Conservation (phyloP, 2,888 invertebrate genomes). For the Dicycla oo region DNA sequence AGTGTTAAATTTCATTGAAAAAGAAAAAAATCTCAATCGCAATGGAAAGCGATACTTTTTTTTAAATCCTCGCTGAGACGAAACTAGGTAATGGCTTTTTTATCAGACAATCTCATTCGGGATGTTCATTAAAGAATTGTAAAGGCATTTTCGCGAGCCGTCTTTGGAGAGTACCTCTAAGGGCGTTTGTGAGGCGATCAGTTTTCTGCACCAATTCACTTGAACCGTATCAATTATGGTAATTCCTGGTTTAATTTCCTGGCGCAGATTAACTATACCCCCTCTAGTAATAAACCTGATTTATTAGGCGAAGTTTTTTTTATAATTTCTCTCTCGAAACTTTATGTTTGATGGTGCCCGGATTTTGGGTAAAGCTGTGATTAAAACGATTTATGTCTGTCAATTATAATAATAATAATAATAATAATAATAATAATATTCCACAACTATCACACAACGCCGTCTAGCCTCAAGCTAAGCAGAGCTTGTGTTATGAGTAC, state of each 20-base stretch:
- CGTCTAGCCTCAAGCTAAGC: no score
- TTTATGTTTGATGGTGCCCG: conserved; percentile 47
- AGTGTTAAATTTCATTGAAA: conserved; percentile 55
- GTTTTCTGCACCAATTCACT: conserved; percentile 87
- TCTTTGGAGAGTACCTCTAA: conserved; percentile 64
- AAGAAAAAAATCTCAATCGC: conserved; percentile 31
- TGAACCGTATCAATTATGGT: conserved; percentile 89
- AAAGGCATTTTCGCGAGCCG: conserved; percentile 72
- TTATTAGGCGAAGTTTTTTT: conserved; percentile 81
- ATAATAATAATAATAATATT: no score
- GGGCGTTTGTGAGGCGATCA: conserved; percentile 79
- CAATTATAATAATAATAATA: no score
- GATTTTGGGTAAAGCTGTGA: conserved; percentile 49
- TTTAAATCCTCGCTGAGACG: conserved; percentile 36
- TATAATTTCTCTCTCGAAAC: conserved; percentile 71
- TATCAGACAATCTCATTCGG: conserved; percentile 75
- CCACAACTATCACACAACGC: no score
- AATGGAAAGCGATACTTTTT: conserved; percentile 61
- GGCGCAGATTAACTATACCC: conserved; percentile 85
- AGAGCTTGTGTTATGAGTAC: no score
- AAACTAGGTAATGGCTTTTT: conserved; percentile 67
- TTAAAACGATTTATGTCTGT: conserved; percentile 49
- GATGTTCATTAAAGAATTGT: conserved; percentile 76
- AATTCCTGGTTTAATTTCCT: conserved; percentile 90
- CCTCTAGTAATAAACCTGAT: conserved; percentile 87